Conservation (phyloP, 2,797 vertebrate genomes). For the Stomatorhinus walkeri region DNA sequence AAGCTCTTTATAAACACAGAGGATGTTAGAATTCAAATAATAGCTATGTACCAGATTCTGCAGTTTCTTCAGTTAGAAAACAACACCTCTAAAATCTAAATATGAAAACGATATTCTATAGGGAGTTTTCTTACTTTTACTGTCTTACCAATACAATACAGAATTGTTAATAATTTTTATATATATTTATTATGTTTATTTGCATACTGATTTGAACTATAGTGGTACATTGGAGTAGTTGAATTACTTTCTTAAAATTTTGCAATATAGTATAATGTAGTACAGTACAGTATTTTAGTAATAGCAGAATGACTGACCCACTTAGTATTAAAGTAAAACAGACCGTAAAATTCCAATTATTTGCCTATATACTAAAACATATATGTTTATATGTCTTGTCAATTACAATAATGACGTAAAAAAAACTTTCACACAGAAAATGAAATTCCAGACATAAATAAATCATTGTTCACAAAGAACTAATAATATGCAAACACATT, state of each 20-base stretch:
- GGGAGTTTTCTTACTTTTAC: not conserved
- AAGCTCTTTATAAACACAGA: not conserved
- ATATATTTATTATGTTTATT: not conserved
- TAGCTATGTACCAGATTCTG: not conserved
- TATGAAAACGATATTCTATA: not conserved
- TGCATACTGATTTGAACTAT: not conserved
- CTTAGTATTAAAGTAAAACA: not conserved
- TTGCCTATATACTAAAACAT: not conserved
- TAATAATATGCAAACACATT: constrained; percentile 2
- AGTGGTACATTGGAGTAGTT: not conserved
- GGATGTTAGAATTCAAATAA: not conserved
- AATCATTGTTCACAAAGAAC: constrained; percentile 8
- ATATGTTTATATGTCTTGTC: not conserved
- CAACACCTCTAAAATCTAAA: not conserved
- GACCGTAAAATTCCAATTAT: not conserved
- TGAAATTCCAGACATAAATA: not conserved
- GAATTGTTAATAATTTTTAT: not conserved
- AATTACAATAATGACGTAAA: not conserved
- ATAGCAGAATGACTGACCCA: not conserved
- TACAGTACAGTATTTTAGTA: not conserved
- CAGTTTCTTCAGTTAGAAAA: not conserved
- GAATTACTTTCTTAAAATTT: not conserved
- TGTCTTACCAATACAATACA: not conserved
- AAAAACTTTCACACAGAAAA: not conserved
- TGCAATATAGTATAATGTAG: not conserved